phyloP scores from a whole-genome alignment of 2,888 invertebrate species.

The Lissocephala sabroskyi region DNA sequence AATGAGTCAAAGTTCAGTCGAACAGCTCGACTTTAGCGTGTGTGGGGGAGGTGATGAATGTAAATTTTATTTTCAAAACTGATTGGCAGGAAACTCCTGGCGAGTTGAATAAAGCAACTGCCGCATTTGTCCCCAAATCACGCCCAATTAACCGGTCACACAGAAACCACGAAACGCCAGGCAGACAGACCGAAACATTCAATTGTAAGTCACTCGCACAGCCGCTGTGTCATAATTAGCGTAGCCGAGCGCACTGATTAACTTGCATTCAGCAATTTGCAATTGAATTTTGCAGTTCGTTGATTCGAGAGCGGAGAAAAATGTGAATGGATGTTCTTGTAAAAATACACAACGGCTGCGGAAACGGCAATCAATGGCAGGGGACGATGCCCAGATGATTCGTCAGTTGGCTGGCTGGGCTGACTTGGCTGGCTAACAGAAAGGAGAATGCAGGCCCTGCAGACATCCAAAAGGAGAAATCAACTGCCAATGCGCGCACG shows the following conservation, averaged over 20 bases:
- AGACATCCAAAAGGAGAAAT: not conserved
- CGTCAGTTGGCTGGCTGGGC: constrained; percentile 11
- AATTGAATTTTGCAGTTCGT: constrained; percentile 52
- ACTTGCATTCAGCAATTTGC: constrained; percentile 65
- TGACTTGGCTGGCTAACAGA: not conserved
- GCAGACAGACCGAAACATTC: no score
- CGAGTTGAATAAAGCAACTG: no score
- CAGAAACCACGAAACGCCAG: no score
- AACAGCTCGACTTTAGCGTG: no score
- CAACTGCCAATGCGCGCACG: constrained; percentile 26
- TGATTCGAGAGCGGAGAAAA: constrained; percentile 10
- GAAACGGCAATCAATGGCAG: constrained; percentile 24
- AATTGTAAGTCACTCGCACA: no score
- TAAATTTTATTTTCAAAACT: no score
- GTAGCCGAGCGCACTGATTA: constrained; percentile 66
- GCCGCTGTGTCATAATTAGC: constrained; percentile 33
- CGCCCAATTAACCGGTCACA: no score
- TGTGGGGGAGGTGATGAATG: no score
- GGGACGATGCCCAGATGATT: constrained; percentile 21
- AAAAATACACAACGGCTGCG: not conserved
- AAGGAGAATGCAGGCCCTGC: not conserved
- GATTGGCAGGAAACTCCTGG: no score
- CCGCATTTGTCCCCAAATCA: no score
- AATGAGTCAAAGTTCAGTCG: no score
- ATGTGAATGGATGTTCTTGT: no score